Evolutionary conservation across 2,888 invertebrate species (phyloP), one percentile per base, ranked within the genome.

Genomic region (Torymus auratus): DNA sequence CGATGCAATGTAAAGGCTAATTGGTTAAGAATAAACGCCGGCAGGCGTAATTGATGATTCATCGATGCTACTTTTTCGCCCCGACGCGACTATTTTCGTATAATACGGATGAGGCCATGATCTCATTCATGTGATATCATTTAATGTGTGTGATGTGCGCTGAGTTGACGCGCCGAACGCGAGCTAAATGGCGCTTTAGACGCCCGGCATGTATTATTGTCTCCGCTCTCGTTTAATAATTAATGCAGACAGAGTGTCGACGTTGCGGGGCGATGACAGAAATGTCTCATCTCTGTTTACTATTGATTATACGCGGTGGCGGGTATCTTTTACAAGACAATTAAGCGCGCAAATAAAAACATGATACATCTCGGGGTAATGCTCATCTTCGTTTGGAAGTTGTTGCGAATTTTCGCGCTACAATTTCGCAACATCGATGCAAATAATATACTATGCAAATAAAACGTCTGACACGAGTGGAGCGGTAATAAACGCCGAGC

Each of bases 201-300:
- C 88, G 88, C 13, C 17, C 89, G 88, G 89, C 88, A 89, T 88
- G 41, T 41, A 41, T 41, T 41, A 89, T 88, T 87, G 88, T 88
- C 88, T 88, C 86, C 86, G 88, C 86, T 83, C 88, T 89, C 87
- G 86, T 88, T 88, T 86, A 83, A 88, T 89, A 89, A 90, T 89
- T 89, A 89, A 89, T 90, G 86, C 88, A 88, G 87, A 85, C 81
- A 62, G 56, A 28, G 74, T 67, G 77, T 41, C 75, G 68, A 81
- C 77, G 58, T 64, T 2, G 55, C 4, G 3, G 41, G 20, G 15
- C 50, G 82, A 82, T 69, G 60, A 28, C 80, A 67, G 52, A 58
- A 15, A 41, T 50, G 78, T 80, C 78, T 74, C 69, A 75, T 70
- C 71, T 55, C 7, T 78, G 65, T 71, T 78, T 62, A 65, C 78